Evolutionary conservation across 2,113 vertebrate genomes (phyloP).

Genomic region (Ceyx melanurus): DNA sequence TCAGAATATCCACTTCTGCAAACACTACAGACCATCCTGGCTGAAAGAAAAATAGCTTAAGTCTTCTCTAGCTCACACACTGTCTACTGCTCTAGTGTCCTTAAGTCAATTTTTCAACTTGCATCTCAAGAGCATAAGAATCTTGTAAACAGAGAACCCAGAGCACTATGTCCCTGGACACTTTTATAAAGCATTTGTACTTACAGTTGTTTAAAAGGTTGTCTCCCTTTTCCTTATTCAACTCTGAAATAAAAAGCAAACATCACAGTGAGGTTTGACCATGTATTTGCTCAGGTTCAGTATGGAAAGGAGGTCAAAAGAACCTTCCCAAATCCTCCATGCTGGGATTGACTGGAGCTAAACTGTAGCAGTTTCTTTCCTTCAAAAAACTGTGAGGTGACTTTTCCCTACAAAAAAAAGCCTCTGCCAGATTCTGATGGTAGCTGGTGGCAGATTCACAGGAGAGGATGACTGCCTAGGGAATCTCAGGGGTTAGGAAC

Average conservation of each 20-base stretch:
- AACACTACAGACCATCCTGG: neutral
- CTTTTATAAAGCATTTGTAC: conserved; percentile 23
- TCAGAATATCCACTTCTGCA: neutral
- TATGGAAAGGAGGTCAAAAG: neutral
- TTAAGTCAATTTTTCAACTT: neutral
- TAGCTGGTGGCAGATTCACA: neutral
- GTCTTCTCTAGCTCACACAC: neutral
- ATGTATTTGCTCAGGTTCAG: neutral
- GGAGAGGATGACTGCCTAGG: neutral
- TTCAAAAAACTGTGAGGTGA: neutral
- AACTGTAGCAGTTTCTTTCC: neutral
- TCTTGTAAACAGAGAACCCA: neutral
- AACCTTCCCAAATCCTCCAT: neutral
- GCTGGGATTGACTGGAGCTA: neutral
- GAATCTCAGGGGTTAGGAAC: neutral
- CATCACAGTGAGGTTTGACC: neutral
- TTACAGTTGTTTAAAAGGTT: conserved; percentile 76
- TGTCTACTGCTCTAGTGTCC: neutral
- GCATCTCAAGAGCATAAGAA: neutral
- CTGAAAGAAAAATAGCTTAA: neutral
- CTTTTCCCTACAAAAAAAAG: neutral
- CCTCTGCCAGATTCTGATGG: neutral
- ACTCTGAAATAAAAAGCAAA: conserved; percentile 64
- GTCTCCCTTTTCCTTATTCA: conserved; percentile 65
- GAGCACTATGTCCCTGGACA: neutral